Base-by-base conservation (phyloP, 2,113 vertebrate genomes). In the Pionites leucogaster region DNA sequence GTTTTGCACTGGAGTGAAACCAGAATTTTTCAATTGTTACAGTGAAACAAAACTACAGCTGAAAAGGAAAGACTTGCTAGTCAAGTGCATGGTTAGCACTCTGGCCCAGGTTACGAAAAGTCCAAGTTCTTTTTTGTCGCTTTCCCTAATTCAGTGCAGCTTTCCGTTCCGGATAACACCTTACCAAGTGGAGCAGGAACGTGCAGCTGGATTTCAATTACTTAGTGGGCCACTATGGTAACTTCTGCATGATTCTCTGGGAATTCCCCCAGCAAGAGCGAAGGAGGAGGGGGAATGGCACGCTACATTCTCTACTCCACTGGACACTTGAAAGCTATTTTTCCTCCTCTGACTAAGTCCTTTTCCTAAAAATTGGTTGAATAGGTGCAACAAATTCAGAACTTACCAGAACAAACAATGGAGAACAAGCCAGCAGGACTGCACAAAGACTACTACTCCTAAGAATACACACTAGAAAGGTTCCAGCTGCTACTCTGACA, bases 41-140 rank as follows among this genome's bases (percentile, higher is more conserved):
- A 92, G 24, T 15, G 18, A 84, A 86, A 77, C n/a, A 71, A 67
- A 81, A 81, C 47, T 47, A 47, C 28, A 74, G 35, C 59, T 83
- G 82, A 74, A 90, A 65, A 42, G 16, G 28, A 46, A 63, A 59
- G 52, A 71, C 37, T 17, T 63, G 35, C 23, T 31, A 65, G 35
- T 50, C 39, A 75, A 33, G 7, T 0, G 1, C 14, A 55, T 5
- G 15, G 17, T 33, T 52, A 63, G 27, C 18, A 52, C 0, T 3
- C 23, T 37, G 19, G 8, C 28, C 44, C 49, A 71, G 24, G 41
- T 59, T 17, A 76, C 6, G 4, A 62, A 5, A 82, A 82, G 33
- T 57, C 24, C 44, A 67, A 55, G 9, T n/a, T 37, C 6, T 67
- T 67, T 67, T 27, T 76, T 53, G 33, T 24, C 41, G 18, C 7